Evolutionary conservation across 2,888 invertebrate genomes (phyloP).

Genomic region (Listrodromus nycthemerus): DNA sequence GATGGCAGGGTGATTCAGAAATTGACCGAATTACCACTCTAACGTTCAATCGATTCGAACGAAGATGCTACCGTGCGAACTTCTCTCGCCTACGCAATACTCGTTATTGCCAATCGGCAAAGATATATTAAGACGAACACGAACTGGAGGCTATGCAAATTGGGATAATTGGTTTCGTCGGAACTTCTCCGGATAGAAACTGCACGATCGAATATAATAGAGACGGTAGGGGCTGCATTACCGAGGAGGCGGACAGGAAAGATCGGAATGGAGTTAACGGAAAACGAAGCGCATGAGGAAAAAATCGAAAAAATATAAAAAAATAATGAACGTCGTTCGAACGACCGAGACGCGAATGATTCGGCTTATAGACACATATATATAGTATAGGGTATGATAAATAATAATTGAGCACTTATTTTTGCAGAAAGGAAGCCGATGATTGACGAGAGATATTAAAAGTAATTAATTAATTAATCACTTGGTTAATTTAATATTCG

Average conservation of each 20-base stretch:
- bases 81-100: conserved; percentile 5
- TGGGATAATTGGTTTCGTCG: neutral
- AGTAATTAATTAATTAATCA: too few species aligned
- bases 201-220: neutral
- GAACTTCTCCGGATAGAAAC: neutral
- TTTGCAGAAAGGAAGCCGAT: conserved; percentile 47
- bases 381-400: neutral
- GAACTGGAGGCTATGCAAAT: neutral
- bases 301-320: neutral
- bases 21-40: neutral
- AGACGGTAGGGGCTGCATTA: neutral
- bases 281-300: neutral
- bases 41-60: conserved; percentile 12
- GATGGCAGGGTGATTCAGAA: conserved; percentile 7
- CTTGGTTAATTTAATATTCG: too few species aligned
- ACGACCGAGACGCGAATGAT: neutral
- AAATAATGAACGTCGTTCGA: neutral
- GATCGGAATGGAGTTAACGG: neutral
- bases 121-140: conserved; percentile 1
- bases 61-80: neutral
- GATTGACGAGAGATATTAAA: conserved; percentile 55
- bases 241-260: conserved; percentile 16
- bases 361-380: neutral
- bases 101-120: conserved; percentile 1
- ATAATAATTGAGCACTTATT: conserved; percentile 10